Conservation (phyloP, 2,797 vertebrate species). For the Tinamus major region DNA sequence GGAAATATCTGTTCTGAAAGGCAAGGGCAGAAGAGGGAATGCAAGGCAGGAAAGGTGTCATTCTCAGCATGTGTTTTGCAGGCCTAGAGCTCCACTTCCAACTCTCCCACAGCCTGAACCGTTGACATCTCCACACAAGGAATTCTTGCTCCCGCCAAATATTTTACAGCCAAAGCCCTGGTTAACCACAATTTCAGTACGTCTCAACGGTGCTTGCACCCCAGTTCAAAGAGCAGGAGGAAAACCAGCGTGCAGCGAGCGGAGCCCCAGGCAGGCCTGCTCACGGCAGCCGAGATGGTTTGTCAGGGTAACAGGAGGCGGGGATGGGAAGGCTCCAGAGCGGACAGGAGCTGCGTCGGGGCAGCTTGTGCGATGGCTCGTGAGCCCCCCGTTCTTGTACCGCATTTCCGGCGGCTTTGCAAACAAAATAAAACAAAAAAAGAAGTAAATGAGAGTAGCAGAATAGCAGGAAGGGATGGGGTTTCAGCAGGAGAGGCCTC, state of each 20-base stretch:
- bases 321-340: not conserved
- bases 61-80: not conserved
- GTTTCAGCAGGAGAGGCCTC: slow-evolving; percentile 50
- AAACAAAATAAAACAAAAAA: slow-evolving; percentile 27
- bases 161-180: fast-evolving
- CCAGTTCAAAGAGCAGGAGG: not conserved
- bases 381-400: not conserved
- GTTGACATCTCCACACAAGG: fast-evolving
- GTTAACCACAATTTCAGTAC: fast-evolving
- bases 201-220: not conserved
- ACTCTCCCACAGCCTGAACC: not conserved
- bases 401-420: slow-evolving; percentile 5
- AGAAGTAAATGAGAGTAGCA: slow-evolving; percentile 80
- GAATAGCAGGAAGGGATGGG: slow-evolving; percentile 50
- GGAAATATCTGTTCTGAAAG: not conserved
- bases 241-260: not conserved
- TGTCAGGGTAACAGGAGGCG: not conserved
- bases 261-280: not conserved
- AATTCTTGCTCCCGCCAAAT: not conserved
- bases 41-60: not conserved
- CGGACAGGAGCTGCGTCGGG: not conserved
- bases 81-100: not conserved
- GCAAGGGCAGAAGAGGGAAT: not conserved
- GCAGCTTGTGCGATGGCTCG: slow-evolving; percentile 11
- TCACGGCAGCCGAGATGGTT: not conserved